Conservation (phyloP, 1,140 invertebrate species). For the Ceratoteleas bidentatus region DNA sequence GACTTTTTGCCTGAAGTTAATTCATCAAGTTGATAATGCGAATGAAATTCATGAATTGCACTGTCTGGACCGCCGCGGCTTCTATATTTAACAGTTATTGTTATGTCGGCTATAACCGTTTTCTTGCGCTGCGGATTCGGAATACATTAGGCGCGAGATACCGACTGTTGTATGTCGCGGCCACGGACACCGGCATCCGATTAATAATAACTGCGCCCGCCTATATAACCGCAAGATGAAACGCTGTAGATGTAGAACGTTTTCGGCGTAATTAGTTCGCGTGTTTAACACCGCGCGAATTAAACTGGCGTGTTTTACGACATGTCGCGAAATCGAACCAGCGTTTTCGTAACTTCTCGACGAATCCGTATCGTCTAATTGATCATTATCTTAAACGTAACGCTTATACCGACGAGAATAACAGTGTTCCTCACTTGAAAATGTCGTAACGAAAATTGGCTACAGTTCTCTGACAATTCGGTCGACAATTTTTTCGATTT, state of each 20-base stretch:
- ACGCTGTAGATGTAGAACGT: conserved; percentile 18
- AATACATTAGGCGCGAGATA: conserved; percentile 31
- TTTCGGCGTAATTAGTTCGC: conserved; percentile 11
- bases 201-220: conserved; percentile 17
- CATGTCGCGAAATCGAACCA: not conserved
- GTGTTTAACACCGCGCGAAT: conserved; percentile 3
- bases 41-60: conserved; percentile 29
- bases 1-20: conserved; percentile 2
- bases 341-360: not conserved
- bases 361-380: not conserved
- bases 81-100: conserved; percentile 35
- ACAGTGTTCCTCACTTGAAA: no score
- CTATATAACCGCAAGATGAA: conserved; percentile 11
- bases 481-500: no score
- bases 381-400: conserved; percentile 8
- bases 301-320: conserved; percentile 14
- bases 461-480: no score
- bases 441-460: no score
- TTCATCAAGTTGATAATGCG: conserved; percentile 13
- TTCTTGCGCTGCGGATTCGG: conserved; percentile 23
- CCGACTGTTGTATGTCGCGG: conserved; percentile 10
- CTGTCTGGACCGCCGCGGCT: not conserved
- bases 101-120: conserved; percentile 15
- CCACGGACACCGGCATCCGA: conserved; percentile 17
- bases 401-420: no score